Percentiles rank a stretch among this genome's conserved stretches.
phyloP scores from a whole-genome alignment of 2,888 invertebrate genomes.

The Chironomus riparius region DNA sequence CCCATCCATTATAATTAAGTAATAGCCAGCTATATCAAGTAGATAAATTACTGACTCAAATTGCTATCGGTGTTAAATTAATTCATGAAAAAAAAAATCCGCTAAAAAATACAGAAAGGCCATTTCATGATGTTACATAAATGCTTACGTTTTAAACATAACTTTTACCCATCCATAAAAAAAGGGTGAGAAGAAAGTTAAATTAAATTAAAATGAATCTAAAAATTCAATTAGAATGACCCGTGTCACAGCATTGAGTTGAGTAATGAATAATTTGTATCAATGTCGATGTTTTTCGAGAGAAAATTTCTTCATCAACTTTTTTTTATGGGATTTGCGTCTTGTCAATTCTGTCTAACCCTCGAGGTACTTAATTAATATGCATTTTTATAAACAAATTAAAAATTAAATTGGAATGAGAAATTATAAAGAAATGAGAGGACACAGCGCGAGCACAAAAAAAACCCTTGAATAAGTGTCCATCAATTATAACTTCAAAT shows the following conservation, averaged over 20 bases:
- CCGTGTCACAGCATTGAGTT: background rate
- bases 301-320: background rate
- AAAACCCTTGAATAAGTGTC: conserved; percentile 1
- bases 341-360: background rate
- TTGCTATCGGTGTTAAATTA: too few species aligned
- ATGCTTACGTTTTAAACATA: too few species aligned
- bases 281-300: background rate
- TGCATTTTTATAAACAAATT: conserved; percentile 26
- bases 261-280: background rate
- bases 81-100: too few species aligned
- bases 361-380: conserved; percentile 23
- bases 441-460: background rate
- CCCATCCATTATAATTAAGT: too few species aligned
- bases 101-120: background rate
- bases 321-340: conserved; percentile 10
- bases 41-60: too few species aligned
- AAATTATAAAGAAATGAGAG: too few species aligned
- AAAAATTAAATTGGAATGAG: conserved; percentile 11
- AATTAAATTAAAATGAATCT: background rate
- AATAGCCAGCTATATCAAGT: too few species aligned
- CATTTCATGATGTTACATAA: background rate
- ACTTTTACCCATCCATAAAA: background rate
- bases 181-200: background rate
- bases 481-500: conserved; percentile 9
- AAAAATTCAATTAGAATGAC: conserved; percentile 19